Base-by-base conservation (phyloP, 2,113 vertebrate genomes). In the Hipposideros armiger region DNA sequence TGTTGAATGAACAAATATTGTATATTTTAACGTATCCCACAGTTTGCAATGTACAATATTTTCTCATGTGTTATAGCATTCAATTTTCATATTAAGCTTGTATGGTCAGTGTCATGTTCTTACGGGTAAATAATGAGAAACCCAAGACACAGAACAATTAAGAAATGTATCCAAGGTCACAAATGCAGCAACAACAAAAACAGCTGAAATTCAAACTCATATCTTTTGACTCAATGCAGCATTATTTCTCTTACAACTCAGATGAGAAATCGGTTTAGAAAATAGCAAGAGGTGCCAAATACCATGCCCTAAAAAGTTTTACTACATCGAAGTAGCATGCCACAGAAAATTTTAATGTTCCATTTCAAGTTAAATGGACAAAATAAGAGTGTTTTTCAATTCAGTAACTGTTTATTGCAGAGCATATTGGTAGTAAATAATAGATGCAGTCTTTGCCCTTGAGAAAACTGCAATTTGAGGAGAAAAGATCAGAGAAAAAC, bases 301-400 rank as follows among this genome's bases (percentile, higher is more conserved):
- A 76, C 95, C 96, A 96, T 40, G 52, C 87, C 91, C 83, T 95
- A 74, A 95, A 96, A 89, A 80, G 8, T 32, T 74, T 84, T 83
- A 74, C 82, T 80, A n/a, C 45, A 20, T 7, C 89, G 45, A 86
- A 80, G 50, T 60, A 94, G 20, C 40, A 52, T 56, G 54, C 62
- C 42, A 84, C 66, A 95, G 50, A 78, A 95, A 83, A 40, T 40
- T 90, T 91, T 69, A 78, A 84, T 40, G 85, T 93, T 91, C 6
- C 72, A 69, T 89, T 94, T 87, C 64, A 91, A 83, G 73, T 87
- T 95, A 85, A 85, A 66, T 93, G 47, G 13, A 9, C 28, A 78
- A 69, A 62, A 69, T 83, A 58, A 85, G 22, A 91, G 40, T 85
- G 16, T 77, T 85, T 42, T 80, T 95, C 56, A 84, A 72, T 90